Percentiles rank a stretch among this genome's conserved stretches.
These are phyloP conservation scores for Craniophora ligustri DNA, from an alignment of 2,888 invertebrate species.

Conservation along the genomic window DNA sequence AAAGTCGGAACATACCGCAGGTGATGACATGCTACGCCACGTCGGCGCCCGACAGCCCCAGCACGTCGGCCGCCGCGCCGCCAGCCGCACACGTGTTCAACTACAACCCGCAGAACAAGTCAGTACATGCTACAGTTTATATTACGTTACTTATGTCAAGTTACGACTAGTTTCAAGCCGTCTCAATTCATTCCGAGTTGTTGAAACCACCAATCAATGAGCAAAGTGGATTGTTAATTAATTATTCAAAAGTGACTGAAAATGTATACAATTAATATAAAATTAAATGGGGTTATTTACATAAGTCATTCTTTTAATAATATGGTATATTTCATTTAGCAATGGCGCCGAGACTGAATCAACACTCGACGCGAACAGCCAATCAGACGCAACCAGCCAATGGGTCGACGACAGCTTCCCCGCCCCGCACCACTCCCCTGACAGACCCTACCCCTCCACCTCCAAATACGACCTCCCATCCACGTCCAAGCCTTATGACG, in stretches of 20 bases:
- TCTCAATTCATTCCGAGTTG: too few species aligned
- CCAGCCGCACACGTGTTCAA: conserved; percentile 76
- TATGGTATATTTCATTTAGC: conserved; percentile 38
- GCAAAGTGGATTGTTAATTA: too few species aligned
- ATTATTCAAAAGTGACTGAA: too few species aligned
- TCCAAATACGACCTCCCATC: conserved; percentile 77
- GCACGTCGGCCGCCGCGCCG: conserved; percentile 72
- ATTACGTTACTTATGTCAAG: too few species aligned
- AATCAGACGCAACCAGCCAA: conserved; percentile 84
- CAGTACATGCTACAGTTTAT: neutral
- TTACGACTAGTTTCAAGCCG: too few species aligned
- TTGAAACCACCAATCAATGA: too few species aligned
- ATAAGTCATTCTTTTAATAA: too few species aligned
- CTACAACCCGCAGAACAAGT: conserved; percentile 74
- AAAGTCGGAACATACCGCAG: conserved; percentile 54
- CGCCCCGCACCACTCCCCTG: conserved; percentile 72
- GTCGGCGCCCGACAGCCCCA: conserved; percentile 83
- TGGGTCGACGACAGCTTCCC: conserved; percentile 88
- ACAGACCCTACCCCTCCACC: conserved; percentile 68
- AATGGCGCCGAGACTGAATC: conserved; percentile 73
- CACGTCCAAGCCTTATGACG: conserved; percentile 79
- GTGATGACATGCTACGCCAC: conserved; percentile 85
- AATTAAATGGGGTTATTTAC: too few species aligned
- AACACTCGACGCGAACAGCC: conserved; percentile 74
- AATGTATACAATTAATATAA: too few species aligned